Conservation (phyloP, 2,797 vertebrate species). For the Eidolon dupreanum region DNA sequence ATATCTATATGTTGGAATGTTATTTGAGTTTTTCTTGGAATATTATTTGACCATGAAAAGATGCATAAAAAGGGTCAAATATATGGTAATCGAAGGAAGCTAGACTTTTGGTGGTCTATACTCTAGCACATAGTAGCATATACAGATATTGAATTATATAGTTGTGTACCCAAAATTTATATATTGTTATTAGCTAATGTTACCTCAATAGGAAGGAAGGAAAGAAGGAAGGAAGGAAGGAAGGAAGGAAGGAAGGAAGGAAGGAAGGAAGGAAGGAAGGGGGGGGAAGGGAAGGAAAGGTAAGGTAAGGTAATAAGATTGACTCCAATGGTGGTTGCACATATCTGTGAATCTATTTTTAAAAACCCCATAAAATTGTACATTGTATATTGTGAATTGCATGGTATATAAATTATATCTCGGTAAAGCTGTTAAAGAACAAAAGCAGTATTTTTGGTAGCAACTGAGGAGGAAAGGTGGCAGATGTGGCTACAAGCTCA, state of each 20-base stretch:
- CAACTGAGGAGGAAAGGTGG: background rate
- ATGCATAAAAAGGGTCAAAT: background rate
- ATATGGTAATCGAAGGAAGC: background rate
- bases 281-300: no score
- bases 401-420: background rate
- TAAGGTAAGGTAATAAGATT: background rate
- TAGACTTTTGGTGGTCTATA: background rate
- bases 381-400: background rate
- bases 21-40: background rate
- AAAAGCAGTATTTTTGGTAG: background rate
- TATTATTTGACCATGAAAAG: background rate
- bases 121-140: background rate
- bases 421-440: background rate
- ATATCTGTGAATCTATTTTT: background rate
- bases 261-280: background rate
- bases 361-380: background rate
- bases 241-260: no score
- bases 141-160: background rate
- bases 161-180: background rate
- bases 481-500: background rate
- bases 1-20: background rate
- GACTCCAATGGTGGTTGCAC: background rate
- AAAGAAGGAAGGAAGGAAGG: no score
- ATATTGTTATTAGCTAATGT: background rate
- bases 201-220: background rate